Percentiles rank a stretch among this genome's conserved stretches.
These are phyloP conservation scores for Neomicropteryx cornuta DNA, from an alignment of 1,140 invertebrate genomes.

Conservation along the genomic window DNA sequence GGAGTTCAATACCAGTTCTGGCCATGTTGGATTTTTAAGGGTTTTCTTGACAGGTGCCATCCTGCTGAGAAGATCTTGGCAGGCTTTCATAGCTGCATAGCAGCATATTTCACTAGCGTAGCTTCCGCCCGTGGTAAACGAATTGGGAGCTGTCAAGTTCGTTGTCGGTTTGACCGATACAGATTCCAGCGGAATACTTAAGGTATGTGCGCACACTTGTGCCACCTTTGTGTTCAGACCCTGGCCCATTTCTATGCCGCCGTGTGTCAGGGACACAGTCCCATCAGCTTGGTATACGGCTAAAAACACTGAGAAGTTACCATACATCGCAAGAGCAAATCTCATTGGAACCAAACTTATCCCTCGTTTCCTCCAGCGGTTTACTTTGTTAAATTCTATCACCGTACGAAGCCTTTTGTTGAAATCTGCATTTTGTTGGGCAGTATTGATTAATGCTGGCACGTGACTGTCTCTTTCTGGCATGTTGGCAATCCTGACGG, in stretches of 20 bases:
- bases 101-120: slow-evolving; percentile 57
- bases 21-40: slow-evolving; percentile 52
- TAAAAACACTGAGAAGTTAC: slow-evolving; percentile 44
- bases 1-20: slow-evolving; percentile 48
- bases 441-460: slow-evolving; percentile 38
- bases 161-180: slow-evolving; percentile 58
- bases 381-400: slow-evolving; percentile 26
- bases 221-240: slow-evolving; percentile 55
- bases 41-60: slow-evolving; percentile 50
- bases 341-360: slow-evolving; percentile 44
- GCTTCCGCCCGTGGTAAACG: slow-evolving; percentile 56
- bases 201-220: slow-evolving; percentile 64
- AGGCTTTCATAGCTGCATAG: slow-evolving; percentile 54
- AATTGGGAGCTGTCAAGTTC: slow-evolving; percentile 54
- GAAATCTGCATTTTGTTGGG: slow-evolving; percentile 39
- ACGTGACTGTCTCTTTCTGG: slow-evolving; percentile 28
- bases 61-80: slow-evolving; percentile 48
- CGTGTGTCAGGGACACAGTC: slow-evolving; percentile 51
- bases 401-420: slow-evolving; percentile 37
- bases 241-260: slow-evolving; percentile 65
- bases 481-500: slow-evolving; percentile 54
- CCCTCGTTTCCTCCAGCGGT: slow-evolving; percentile 57
- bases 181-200: slow-evolving; percentile 60
- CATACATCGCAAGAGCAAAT: slow-evolving; percentile 37
- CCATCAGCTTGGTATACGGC: slow-evolving; percentile 56